Percentiles rank a stretch among this genome's conserved stretches.
Conservation (phyloP, 2,888 invertebrate species). For the Synergus laeviventris region DNA sequence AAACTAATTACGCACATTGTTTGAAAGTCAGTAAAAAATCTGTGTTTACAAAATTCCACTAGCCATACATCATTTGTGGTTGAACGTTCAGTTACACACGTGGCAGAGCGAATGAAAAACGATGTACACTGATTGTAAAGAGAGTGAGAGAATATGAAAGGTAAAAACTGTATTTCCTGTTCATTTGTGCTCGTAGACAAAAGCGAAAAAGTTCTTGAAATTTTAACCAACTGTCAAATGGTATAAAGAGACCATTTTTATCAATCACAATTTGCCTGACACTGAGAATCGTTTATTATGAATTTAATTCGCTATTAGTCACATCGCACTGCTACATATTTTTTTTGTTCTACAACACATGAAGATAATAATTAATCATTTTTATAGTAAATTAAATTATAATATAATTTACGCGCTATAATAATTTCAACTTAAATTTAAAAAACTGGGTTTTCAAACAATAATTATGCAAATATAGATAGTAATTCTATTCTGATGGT, state of each 20-base stretch:
- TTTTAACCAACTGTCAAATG: slow-evolving; percentile 17
- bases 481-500: no score
- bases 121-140: slow-evolving; percentile 44
- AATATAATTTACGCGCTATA: no score
- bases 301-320: not conserved
- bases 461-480: no score
- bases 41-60: slow-evolving; percentile 57
- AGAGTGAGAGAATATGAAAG: slow-evolving; percentile 24
- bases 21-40: slow-evolving; percentile 26
- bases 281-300: not conserved
- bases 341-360: not conserved
- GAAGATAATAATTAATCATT: no score
- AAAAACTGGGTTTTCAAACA: no score
- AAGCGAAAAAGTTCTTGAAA: slow-evolving; percentile 20
- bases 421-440: no score
- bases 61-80: slow-evolving; percentile 58
- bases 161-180: slow-evolving; percentile 17
- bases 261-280: not conserved
- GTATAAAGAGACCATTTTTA: not conserved
- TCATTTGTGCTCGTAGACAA: not conserved
- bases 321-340: not conserved
- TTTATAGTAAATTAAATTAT: no score
- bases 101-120: slow-evolving; percentile 46
- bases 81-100: slow-evolving; percentile 60
- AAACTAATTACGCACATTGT: slow-evolving; percentile 4